A percentile compares a stretch with the other conserved stretches of the same genome.
These are phyloP conservation scores for Stichopus chloronotus DNA, from an alignment of 35 echinoderm and acorn worm genomes.

Conservation along the genomic window DNA sequence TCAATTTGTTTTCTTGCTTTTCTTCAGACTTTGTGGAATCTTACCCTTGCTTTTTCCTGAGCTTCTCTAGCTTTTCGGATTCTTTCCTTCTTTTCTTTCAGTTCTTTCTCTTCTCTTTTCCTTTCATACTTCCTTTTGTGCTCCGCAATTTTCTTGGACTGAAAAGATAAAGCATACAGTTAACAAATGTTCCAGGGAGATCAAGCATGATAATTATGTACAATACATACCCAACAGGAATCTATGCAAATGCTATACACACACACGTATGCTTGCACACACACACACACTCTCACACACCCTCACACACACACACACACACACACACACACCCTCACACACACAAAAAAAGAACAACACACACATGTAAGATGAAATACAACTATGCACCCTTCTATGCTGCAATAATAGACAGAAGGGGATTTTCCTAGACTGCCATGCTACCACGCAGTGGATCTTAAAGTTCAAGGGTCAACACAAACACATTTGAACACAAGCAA, in stretches of 20 bases:
- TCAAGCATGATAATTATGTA: too few relatives aligned
- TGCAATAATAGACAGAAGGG: not conserved
- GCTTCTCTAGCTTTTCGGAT: slow-evolving; percentile 81
- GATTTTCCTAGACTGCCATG: not conserved
- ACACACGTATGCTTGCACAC: too few relatives aligned
- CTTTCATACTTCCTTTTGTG: slow-evolving; percentile 93
- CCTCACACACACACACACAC: too few relatives aligned
- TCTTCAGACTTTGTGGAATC: not conserved
- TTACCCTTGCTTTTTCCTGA: slow-evolving; percentile 93
- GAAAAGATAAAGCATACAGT: slow-evolving; percentile 32
- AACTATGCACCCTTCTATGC: not conserved
- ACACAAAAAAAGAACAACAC: too few relatives aligned
- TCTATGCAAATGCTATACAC: too few relatives aligned
- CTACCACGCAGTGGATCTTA: not conserved
- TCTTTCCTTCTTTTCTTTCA: slow-evolving; percentile 83
- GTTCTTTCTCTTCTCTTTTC: slow-evolving; percentile 81
- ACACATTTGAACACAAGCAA: not conserved
- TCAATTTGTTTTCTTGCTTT: too few relatives aligned
- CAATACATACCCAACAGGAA: too few relatives aligned
- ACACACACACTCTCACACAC: too few relatives aligned
- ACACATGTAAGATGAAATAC: not conserved
- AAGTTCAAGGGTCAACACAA: not conserved
- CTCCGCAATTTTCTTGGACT: slow-evolving; percentile 86
- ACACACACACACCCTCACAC: too few relatives aligned
- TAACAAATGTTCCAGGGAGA: not conserved